Percentiles rank a stretch among this genome's conserved stretches.
Evolutionary conservation across 2,797 vertebrate species (phyloP).

Genomic region (Phrynocephalus guinanensis): DNA sequence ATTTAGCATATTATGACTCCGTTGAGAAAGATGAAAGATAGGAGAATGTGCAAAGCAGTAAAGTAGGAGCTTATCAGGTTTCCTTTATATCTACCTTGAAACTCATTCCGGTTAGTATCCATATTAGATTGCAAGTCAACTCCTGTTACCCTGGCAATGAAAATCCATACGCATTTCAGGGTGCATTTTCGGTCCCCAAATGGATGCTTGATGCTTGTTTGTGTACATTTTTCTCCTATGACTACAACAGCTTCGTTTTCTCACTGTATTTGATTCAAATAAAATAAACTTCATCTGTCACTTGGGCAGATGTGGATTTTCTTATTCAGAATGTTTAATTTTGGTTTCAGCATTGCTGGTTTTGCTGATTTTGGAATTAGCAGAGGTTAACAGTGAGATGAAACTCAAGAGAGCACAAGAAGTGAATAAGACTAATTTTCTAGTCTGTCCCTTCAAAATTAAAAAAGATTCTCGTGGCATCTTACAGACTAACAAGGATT

Average conservation of each 20-base stretch:
- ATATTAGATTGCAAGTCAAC: background rate
- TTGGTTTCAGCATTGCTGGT: background rate
- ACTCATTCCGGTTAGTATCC: background rate
- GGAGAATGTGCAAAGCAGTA: background rate
- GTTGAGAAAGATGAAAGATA: background rate
- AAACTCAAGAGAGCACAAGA: background rate
- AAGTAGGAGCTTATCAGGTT: background rate
- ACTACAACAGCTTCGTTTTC: background rate
- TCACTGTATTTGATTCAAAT: no score
- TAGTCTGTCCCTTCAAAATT: no score
- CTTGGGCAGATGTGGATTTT: background rate
- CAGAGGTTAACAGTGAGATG: background rate
- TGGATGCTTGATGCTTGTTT: background rate
- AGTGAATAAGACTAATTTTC: background rate
- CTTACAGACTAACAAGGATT: no score
- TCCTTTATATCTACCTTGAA: background rate
- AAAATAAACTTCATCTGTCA: background rate
- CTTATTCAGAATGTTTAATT: background rate
- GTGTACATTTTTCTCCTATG: background rate
- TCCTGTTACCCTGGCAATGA: background rate
- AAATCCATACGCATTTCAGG: background rate
- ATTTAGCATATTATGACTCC: slow-evolving; percentile 3
- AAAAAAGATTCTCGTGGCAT: no score
- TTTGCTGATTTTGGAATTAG: background rate
- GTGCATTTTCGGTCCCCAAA: background rate